phyloP scores from a whole-genome alignment of 2,113 vertebrate genomes.

The Empidonax traillii region DNA sequence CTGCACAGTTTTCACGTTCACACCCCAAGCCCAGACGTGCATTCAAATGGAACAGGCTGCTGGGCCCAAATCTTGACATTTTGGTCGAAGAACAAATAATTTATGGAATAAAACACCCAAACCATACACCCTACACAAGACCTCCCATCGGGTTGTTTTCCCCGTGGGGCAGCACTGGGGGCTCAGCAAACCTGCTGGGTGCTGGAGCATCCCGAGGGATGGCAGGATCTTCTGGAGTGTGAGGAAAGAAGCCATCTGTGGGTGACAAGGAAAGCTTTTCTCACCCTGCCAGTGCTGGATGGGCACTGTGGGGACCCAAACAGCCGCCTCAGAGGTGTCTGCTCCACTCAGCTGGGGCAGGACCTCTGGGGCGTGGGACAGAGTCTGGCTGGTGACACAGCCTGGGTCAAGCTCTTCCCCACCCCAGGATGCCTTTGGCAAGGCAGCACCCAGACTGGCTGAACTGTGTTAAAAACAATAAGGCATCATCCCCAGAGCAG shows the following conservation, averaged over 20 bases:
- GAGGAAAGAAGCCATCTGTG: not conserved
- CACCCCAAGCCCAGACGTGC: not conserved
- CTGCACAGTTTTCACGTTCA: not conserved
- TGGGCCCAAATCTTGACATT: not conserved
- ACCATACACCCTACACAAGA: rapidly evolving
- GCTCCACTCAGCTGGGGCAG: not conserved
- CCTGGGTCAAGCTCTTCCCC: not conserved
- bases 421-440: not conserved
- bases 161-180: not conserved
- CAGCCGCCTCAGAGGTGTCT: not conserved
- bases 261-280: not conserved
- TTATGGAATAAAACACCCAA: not conserved
- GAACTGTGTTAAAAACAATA: not conserved
- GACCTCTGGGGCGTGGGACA: not conserved
- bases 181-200: not conserved
- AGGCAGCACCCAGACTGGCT: not conserved
- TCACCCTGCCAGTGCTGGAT: not conserved
- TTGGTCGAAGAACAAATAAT: not conserved
- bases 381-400: not conserved
- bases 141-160: rapidly evolving
- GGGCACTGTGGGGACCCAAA: rapidly evolving
- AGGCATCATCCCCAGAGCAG: not conserved
- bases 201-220: not conserved
- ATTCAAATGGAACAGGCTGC: not conserved
- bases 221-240: not conserved